Percentiles rank a stretch among this genome's conserved stretches.
These are phyloP conservation scores for Nudaria mundana DNA, from an alignment of 2,888 invertebrate species.

Conservation along the genomic window DNA sequence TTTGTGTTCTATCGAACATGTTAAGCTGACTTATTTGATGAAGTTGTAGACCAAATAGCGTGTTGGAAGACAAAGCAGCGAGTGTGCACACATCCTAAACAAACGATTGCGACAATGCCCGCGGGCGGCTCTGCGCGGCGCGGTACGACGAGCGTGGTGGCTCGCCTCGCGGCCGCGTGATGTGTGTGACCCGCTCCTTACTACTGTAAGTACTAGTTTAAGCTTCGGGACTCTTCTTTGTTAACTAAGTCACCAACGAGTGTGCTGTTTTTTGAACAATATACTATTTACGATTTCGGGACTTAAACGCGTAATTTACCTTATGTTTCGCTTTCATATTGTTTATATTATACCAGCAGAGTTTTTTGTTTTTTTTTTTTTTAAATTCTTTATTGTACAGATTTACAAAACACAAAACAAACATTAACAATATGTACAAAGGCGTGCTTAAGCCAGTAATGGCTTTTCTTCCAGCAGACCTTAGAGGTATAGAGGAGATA, in stretches of 20 bases:
- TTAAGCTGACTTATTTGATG: constrained; percentile 36
- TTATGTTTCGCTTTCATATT: too few relatives aligned
- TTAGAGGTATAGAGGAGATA: too few relatives aligned
- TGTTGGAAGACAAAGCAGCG: constrained; percentile 37
- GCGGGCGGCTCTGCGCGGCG: constrained; percentile 3
- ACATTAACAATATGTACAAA: too few relatives aligned
- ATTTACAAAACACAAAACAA: too few relatives aligned
- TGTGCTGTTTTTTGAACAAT: too few relatives aligned
- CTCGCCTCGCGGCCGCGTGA: background rate
- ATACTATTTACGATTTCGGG: too few relatives aligned
- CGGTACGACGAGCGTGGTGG: background rate
- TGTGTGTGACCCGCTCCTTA: constrained; percentile 1
- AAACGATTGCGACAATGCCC: constrained; percentile 30
- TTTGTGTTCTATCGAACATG: constrained; percentile 29
- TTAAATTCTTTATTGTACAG: too few relatives aligned
- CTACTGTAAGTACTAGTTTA: background rate
- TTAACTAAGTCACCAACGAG: background rate
- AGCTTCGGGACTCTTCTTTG: background rate
- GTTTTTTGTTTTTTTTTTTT: too few relatives aligned
- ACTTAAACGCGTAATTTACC: too few relatives aligned
- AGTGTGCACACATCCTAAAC: constrained; percentile 46
- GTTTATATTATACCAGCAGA: too few relatives aligned
- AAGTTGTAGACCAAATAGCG: constrained; percentile 36
- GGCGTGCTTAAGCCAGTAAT: too few relatives aligned
- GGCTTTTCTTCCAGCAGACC: too few relatives aligned